Evolutionary conservation across 2,113 vertebrate species (phyloP), one percentile per base, ranked within the genome.

Genomic region (Sinocyclocheilus anophthalmus): DNA sequence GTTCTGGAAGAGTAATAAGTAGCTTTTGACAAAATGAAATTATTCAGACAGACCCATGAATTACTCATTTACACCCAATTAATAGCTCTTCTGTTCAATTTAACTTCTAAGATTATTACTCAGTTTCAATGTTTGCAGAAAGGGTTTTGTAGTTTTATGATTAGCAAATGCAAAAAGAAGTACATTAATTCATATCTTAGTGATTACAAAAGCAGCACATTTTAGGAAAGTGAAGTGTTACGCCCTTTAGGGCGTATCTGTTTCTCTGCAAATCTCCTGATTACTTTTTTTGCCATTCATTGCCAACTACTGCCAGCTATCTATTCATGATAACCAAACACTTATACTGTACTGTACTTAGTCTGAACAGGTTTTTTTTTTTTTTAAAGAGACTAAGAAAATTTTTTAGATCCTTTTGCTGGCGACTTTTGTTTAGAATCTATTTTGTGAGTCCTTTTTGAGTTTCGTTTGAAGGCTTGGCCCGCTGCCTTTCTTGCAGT

Each of bases 31-130:
- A 22, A 87, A 89, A 85, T 81, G 11, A 83, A 76, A 85, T 81
- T 77, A 83, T 87, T 88, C 59, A 39, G n/a, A 53, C 12, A 39
- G n/a, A 53, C 12, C 26, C 55, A 83, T 77, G 39, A 86, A 82
- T 86, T 55, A 75, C 18, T 69, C 45, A 50, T 67, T 86, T 90
- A 84, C 73, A 77, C 59, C 42, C 55, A 79, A 80, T 88, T 85
- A 87, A 81, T 48, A 48, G 45, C 45, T 3, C 45, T 48, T 48
- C 0, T 48, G 45, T 48, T 48, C 12, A 55, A 76, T 24, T 26
- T 26, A 76, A 14, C 2, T 76, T 76, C 5, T 73, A 39, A 24
- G 37, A 75, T 75, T 76, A 76, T 11, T 20, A 18, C 11, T 57
- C 20, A 0, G 33, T 55, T 37, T 59, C 22, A 42, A 0, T 45